Base-by-base conservation (phyloP, 1,140 invertebrate species). In the Achatina immaculata region DNA sequence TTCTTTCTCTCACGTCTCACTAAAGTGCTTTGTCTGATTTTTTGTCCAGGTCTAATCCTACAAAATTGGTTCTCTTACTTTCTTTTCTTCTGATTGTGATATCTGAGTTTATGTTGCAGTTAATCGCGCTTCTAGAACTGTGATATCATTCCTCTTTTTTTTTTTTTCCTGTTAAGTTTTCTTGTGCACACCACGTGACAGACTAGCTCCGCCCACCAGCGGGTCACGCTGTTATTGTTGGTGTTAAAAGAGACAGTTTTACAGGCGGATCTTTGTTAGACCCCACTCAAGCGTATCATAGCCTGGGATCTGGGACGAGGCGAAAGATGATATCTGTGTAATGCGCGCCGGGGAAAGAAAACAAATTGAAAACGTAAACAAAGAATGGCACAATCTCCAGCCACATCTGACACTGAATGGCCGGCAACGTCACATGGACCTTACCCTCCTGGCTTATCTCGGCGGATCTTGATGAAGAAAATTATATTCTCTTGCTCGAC, bases 291-390 rank as follows among this genome's bases (percentile, higher is more conserved):
- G 0, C n/a, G 2, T 62, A 62, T 62, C 58, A 6, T 34, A 28
- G 6, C 28, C 7, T 28, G 58, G 31, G n/a, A 62, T 62, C 58
- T 28, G 28, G 3, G 58, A 9, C 2, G 58, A 31, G 58, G 21
- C n/a, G 58, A 62, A 31, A 62, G 28, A 34, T 62, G 58, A 62
- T 62, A 62, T 62, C 58, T 2, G 58, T 28, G n/a, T 62, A 62
- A 62, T 31, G 28, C 58, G 58, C 2, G 21, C 28, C 58, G 28
- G 19, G 1, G 58, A 62, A 28, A 21, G 58, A 62, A 62, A 62
- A 62, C 58, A 62, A 62, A 62, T 62, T 62, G 58, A 62, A 62
- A 62, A 28, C 28, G 16, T 62, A 62, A 62, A 62, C 58, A 62
- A 28, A 6, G 16, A 62, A 62, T 62, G 58, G 31, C 58, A 62